phyloP scores from a whole-genome alignment of 2,797 vertebrate species.

The Poecilia picta region DNA sequence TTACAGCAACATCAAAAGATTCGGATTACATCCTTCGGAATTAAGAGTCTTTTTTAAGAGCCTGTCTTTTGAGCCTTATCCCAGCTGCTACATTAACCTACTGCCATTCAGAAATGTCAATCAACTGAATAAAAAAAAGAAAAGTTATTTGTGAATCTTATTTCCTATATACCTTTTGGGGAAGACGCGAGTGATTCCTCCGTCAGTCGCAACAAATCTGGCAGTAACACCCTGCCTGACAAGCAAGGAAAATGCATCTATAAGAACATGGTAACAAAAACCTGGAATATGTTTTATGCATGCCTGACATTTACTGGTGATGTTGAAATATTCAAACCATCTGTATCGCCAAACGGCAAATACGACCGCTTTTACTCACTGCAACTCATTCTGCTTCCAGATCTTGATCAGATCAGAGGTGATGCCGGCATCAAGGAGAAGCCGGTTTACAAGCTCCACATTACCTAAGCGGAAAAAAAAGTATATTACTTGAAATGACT shows the following conservation, averaged over 20 bases:
- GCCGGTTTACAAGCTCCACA: slow-evolving; percentile 84
- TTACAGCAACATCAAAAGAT: neutral
- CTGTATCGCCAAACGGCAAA: slow-evolving; percentile 29
- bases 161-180: slow-evolving; percentile 88
- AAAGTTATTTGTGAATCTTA: slow-evolving; percentile 18
- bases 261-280: slow-evolving; percentile 50
- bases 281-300: slow-evolving; percentile 41
- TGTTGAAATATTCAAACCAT: slow-evolving; percentile 46
- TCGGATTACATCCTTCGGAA: neutral
- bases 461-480: slow-evolving; percentile 61
- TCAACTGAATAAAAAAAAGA: neutral
- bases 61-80: neutral
- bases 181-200: slow-evolving; percentile 94
- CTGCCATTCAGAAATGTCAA: neutral
- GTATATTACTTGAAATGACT: neutral
- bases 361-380: slow-evolving; percentile 80
- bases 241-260: slow-evolving; percentile 60
- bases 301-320: slow-evolving; percentile 49
- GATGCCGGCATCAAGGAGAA: slow-evolving; percentile 94
- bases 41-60: neutral
- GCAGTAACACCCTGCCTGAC: slow-evolving; percentile 86
- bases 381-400: slow-evolving; percentile 83
- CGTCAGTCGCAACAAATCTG: slow-evolving; percentile 94
- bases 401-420: slow-evolving; percentile 87
- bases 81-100: neutral